Base-by-base conservation (phyloP, 1,140 invertebrate genomes). In the Drosophila lowei region DNA sequence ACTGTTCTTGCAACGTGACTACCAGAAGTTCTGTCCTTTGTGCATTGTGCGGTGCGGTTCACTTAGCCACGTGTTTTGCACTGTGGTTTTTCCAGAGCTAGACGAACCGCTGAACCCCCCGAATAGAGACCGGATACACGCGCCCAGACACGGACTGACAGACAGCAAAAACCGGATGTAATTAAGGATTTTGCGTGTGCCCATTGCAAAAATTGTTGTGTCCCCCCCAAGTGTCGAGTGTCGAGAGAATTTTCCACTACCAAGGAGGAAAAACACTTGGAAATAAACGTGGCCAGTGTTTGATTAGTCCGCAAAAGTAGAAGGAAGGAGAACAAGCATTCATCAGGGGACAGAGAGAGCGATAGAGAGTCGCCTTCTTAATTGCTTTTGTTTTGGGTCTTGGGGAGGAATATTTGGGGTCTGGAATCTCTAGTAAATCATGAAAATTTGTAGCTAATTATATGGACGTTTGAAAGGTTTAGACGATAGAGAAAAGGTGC, bases 111-210 rank as follows among this genome's bases (percentile, higher is more conserved):
- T 25, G 48, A 70, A 49, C 67, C 66, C 63, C 28, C 50, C 43
- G 30, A 44, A 64, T 62, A 43, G 48, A 60, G 23, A 25, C 71
- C 81, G 80, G 80, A 86, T 59, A 86, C 80, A 85, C 80, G 81
- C 80, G 77, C 72, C 30, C 34, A 38, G 34, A 34, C 30, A 11
- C 30, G 68, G 65, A 68, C 65, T 57, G 63, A 68, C 63, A 79
- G 81, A 68, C 74, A 62, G 63, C 63, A 63, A 77, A 68, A 68
- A 70, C 77, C 80, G 80, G 80, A 85, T 85, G 80, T 85, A 85
- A 85, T 85, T 85, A 85, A 85, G 80, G 77, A 85, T 85, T 85
- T 85, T 85, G 79, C 81, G 80, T 86, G 80, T 75, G 67, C 60
- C 53, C 63, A 72, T 60, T 72, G 61, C 57, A 73, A 62, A 85